Evolutionary conservation across 2,888 invertebrate genomes (phyloP).

Genomic region (Ditula angustiorana): DNA sequence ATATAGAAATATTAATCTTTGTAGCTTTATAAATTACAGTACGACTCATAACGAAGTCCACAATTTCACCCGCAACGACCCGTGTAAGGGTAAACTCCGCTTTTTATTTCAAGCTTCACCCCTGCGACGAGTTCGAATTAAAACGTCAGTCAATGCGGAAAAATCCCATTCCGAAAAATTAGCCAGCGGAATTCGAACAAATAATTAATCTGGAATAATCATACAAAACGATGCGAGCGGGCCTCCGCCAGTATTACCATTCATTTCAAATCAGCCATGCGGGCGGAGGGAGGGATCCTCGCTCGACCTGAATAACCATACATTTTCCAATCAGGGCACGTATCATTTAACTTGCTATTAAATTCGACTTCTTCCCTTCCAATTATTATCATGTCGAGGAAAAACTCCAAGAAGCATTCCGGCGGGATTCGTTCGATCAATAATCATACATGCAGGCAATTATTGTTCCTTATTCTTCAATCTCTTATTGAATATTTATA

Average conservation of each 20-base stretch:
- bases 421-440: slow-evolving; percentile 41
- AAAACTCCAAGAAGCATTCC: slow-evolving; percentile 56
- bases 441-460: not conserved
- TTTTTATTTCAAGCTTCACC: slow-evolving; percentile 53
- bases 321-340: slow-evolving; percentile 86
- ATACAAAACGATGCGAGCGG: slow-evolving; percentile 84
- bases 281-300: slow-evolving; percentile 68
- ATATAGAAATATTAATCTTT: too few species aligned
- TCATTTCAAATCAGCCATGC: slow-evolving; percentile 85
- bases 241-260: slow-evolving; percentile 84
- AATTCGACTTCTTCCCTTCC: slow-evolving; percentile 84
- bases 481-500: too few species aligned
- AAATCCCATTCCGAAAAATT: slow-evolving; percentile 84
- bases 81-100: slow-evolving; percentile 36
- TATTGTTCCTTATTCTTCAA: not conserved
- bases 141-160: slow-evolving; percentile 84
- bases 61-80: not conserved
- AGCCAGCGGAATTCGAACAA: slow-evolving; percentile 83
- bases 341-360: slow-evolving; percentile 86
- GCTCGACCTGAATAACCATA: slow-evolving; percentile 84
- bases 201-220: slow-evolving; percentile 86
- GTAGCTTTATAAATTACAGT: not conserved
- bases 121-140: slow-evolving; percentile 76
- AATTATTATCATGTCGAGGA: slow-evolving; percentile 80
- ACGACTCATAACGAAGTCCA: not conserved